These are phyloP conservation scores for Siniperca chuatsi DNA, from an alignment of 2,113 vertebrate species.

Conservation along the genomic window DNA sequence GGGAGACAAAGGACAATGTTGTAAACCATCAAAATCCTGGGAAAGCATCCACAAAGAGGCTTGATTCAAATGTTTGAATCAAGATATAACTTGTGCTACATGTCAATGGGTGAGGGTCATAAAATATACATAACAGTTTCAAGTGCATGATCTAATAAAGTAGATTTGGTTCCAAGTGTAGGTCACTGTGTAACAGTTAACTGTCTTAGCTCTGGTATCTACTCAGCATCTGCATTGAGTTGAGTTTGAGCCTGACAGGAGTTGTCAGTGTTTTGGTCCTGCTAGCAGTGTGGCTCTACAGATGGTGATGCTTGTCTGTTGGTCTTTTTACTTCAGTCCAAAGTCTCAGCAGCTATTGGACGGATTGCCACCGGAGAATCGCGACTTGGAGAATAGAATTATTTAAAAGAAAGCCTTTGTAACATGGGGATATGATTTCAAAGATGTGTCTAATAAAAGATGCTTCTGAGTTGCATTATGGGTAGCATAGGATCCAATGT, in stretches of 20 bases:
- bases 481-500: not conserved
- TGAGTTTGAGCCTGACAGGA: not conserved
- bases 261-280: not conserved
- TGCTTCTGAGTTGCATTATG: not conserved
- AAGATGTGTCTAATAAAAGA: not conserved
- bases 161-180: not conserved
- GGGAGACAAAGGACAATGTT: slow-evolving; percentile 27
- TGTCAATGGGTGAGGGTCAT: no score
- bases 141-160: not conserved
- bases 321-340: not conserved
- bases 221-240: not conserved
- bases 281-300: not conserved
- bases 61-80: no score
- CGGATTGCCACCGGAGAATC: not conserved
- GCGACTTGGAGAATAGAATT: not conserved
- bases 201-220: no score
- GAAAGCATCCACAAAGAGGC: not conserved
- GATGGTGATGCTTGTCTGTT: not conserved
- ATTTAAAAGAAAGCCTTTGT: not conserved
- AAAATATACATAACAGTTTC: not conserved
- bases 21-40: not conserved
- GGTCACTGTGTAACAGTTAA: not conserved
- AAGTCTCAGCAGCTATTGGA: not conserved
- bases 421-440: not conserved
- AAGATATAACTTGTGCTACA: not conserved